A percentile compares a stretch with the other conserved stretches of the same genome.
Conservation (phyloP, 2,113 vertebrate species). For the Coreoperca whiteheadi region DNA sequence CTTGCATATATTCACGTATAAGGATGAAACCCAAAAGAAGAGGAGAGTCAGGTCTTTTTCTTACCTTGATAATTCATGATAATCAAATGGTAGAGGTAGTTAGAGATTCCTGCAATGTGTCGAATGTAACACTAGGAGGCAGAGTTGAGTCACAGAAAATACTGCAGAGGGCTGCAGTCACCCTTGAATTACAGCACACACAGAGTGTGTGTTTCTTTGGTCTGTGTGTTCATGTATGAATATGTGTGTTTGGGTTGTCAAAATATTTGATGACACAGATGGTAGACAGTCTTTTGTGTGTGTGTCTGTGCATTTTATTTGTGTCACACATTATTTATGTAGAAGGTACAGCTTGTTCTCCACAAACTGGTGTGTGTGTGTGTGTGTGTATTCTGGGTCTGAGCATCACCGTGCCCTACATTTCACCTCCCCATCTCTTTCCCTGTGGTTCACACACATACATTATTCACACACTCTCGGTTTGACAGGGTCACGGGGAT, state of each 20-base stretch:
- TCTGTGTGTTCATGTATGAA: neutral
- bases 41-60: neutral
- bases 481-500: conserved; percentile 59
- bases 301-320: conserved; percentile 30
- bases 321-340: conserved; percentile 53
- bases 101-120: conserved; percentile 13
- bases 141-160: conserved; percentile 51
- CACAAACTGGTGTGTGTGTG: conserved; percentile 31
- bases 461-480: conserved; percentile 71
- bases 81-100: neutral
- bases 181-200: conserved; percentile 9
- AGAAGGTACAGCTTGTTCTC: conserved; percentile 59
- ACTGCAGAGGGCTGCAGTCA: conserved; percentile 21
- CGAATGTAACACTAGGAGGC: conserved; percentile 48
- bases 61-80: neutral
- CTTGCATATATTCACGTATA: neutral
- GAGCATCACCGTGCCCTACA: conserved; percentile 72
- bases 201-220: neutral
- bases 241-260: conserved; percentile 30
- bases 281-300: conserved; percentile 30
- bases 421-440: conserved; percentile 63
- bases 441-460: conserved; percentile 66
- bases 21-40: neutral
- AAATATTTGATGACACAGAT: conserved; percentile 55
- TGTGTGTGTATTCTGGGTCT: conserved; percentile 44